Base-by-base conservation (phyloP, 1,140 invertebrate genomes). In the Drosophila aff. region DNA sequence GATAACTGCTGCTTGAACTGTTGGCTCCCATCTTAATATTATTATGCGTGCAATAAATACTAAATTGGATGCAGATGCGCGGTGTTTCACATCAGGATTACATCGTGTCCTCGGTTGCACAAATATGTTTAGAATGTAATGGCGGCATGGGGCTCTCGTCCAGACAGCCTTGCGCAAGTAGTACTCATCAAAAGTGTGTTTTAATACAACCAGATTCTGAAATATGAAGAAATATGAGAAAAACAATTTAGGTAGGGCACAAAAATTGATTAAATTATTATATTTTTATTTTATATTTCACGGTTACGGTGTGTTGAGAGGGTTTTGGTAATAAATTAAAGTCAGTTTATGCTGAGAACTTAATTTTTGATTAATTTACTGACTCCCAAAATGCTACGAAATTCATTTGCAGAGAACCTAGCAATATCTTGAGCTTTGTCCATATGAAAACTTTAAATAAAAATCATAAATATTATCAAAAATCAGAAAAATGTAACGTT, bases 11-110 rank as follows among this genome's bases (percentile, higher is more conserved):
- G 46, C 75, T 91, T 21, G 91, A 92, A 59, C 86, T 80, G 50
- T 73, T 92, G 61, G 91, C 91, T 60, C 91, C 91, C 91, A 92
- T 92, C 63, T 71, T 52, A 31, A 66, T n/a, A 40, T 40, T 57
- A 57, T 57, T 26, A 26, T 57, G 58, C 23, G 58, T 26, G 7
- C 62, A 18, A 62, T 57, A 57, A 57, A 63, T 63, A 66, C 63
- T 36, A 44, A 62, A 10, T 23, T 31, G 28, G 9, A 33, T 66
- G 63, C 59, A 21, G 9, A 44, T 66, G 63, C 59, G 28, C 59
- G 28, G 26, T 44, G 23, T 41, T 33, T 44, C 62, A 65, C 63
- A 44, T 55, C 18, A 10, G 58, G 21, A 26, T 66, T 23, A 63
- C 40, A 44, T 66, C 40, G 63, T 66, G 21, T 18, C 60, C 58